Conservation (phyloP, 2,797 vertebrate genomes). For the Xenentodon cancila region DNA sequence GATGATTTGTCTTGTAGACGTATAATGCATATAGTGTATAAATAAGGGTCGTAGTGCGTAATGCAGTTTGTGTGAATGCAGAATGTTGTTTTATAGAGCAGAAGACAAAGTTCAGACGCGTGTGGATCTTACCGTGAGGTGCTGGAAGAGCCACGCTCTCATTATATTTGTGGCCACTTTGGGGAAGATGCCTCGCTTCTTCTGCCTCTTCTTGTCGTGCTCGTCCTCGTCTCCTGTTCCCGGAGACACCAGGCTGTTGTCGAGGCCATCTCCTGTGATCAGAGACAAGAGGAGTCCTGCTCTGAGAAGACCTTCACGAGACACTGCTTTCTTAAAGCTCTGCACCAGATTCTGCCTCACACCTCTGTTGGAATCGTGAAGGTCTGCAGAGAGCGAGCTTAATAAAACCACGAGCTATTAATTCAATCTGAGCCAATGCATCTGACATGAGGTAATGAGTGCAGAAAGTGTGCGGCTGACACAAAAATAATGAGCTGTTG, state of each 20-base stretch:
- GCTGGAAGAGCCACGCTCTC: slow-evolving; percentile 90
- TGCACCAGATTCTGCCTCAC: slow-evolving; percentile 38
- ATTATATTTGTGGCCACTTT: slow-evolving; percentile 84
- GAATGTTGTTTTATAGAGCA: neutral
- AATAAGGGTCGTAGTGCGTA: no score
- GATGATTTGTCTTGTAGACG: no score
- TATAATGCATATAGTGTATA: no score
- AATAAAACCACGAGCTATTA: slow-evolving; percentile 69
- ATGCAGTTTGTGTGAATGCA: no score
- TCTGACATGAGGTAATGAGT: slow-evolving; percentile 77
- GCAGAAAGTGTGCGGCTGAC: slow-evolving; percentile 52
- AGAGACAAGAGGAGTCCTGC: slow-evolving; percentile 57
- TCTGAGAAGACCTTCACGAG: slow-evolving; percentile 24
- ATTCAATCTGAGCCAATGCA: slow-evolving; percentile 68
- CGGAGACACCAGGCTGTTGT: slow-evolving; percentile 94
- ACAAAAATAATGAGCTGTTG: slow-evolving; percentile 56
- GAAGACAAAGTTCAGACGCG: no score
- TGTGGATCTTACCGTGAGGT: slow-evolving; percentile 96
- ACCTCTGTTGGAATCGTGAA: slow-evolving; percentile 53
- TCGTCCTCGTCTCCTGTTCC: slow-evolving; percentile 96
- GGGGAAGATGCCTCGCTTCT: slow-evolving; percentile 97
- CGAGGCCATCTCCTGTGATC: slow-evolving; percentile 90
- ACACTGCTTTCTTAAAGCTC: slow-evolving; percentile 3
- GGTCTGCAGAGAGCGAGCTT: slow-evolving; percentile 42
- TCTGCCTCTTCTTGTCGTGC: slow-evolving; percentile 96